Evolutionary conservation across 2,797 vertebrate genomes (phyloP).

Genomic region (Acropternis orthonyx): DNA sequence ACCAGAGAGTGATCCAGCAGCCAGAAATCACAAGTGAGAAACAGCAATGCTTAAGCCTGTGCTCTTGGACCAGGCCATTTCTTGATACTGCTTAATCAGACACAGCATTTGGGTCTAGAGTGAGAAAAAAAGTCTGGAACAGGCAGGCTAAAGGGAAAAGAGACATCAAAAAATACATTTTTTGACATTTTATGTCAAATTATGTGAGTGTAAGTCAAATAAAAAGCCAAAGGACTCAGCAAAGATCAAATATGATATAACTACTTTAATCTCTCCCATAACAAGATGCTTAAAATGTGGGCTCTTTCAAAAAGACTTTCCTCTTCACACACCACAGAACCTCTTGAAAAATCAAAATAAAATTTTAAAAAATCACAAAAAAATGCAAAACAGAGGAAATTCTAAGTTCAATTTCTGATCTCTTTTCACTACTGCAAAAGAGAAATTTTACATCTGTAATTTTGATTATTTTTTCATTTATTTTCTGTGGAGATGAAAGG

Average conservation of each 20-base stretch:
- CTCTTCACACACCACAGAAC: background rate
- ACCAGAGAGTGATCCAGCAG: background rate
- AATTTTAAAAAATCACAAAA: background rate
- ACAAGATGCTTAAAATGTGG: background rate
- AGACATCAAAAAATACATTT: background rate
- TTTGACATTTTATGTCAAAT: background rate
- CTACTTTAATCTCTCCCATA: background rate
- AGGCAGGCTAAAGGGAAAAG: background rate
- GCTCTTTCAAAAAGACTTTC: background rate
- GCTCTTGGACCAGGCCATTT: background rate
- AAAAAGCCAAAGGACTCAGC: background rate
- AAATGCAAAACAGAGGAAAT: background rate
- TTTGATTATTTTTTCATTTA: background rate
- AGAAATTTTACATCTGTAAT: background rate
- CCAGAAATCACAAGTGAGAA: background rate
- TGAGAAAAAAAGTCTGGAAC: background rate
- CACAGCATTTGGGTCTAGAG: background rate
- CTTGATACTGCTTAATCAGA: background rate
- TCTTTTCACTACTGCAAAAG: background rate
- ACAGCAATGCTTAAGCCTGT: background rate
- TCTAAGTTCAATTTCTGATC: background rate
- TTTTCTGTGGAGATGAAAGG: background rate
- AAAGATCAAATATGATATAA: background rate
- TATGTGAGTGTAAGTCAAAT: background rate
- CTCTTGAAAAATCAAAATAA: background rate